phyloP scores from a whole-genome alignment of 1,140 invertebrate genomes.

The Drosophila albomicans region DNA sequence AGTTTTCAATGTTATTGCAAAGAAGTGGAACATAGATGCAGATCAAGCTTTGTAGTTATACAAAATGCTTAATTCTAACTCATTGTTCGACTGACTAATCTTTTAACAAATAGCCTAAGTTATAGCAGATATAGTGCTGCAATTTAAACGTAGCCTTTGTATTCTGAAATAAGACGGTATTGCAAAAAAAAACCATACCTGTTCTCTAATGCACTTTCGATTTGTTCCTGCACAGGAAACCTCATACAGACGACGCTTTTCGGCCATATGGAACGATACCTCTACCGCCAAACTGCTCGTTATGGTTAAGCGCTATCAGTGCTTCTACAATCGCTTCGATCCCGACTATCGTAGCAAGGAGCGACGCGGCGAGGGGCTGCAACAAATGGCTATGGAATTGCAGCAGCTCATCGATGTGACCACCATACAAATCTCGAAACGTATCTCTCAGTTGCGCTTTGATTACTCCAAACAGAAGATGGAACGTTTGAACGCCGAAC shows the following conservation, averaged over 20 bases:
- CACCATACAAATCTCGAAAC: slow-evolving; percentile 81
- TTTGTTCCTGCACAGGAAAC: slow-evolving; percentile 60
- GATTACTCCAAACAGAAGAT: slow-evolving; percentile 81
- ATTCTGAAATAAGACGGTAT: too few relatives aligned
- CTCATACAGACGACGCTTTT: slow-evolving; percentile 73
- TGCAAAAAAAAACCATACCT: too few relatives aligned
- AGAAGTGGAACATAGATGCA: too few relatives aligned
- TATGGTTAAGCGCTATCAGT: slow-evolving; percentile 75
- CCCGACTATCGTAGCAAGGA: slow-evolving; percentile 81
- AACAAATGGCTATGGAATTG: slow-evolving; percentile 75
- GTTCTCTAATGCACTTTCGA: background rate
- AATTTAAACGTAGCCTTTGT: too few relatives aligned
- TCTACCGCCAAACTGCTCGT: slow-evolving; percentile 72
- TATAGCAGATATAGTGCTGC: too few relatives aligned
- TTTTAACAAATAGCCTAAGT: too few relatives aligned
- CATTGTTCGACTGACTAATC: too few relatives aligned
- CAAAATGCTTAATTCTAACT: too few relatives aligned
- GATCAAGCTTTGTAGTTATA: too few relatives aligned
- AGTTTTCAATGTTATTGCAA: too few relatives aligned
- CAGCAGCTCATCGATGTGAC: slow-evolving; percentile 74
- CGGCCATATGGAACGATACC: slow-evolving; percentile 80
- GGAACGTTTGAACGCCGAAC: slow-evolving; percentile 73
- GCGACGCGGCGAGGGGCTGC: slow-evolving; percentile 75
- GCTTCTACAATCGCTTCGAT: slow-evolving; percentile 79
- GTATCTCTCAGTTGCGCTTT: slow-evolving; percentile 78